Percentiles rank a stretch among this genome's conserved stretches.
These are phyloP conservation scores for Lycia hirtaria DNA, from an alignment of 2,888 invertebrate species.

Conservation along the genomic window DNA sequence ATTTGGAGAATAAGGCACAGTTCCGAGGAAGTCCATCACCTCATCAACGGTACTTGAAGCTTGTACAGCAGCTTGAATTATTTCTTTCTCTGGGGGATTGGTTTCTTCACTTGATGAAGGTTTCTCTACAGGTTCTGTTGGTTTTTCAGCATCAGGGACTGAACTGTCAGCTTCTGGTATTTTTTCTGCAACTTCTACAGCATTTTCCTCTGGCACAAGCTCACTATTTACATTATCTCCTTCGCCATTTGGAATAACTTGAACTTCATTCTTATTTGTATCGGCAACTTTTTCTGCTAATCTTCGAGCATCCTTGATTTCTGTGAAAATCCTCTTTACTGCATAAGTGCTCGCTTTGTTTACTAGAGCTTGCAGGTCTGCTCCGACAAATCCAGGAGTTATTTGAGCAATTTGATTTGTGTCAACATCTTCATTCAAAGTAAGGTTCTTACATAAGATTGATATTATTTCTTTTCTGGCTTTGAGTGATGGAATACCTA, in stretches of 20 bases:
- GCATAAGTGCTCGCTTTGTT: slow-evolving; percentile 96
- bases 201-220: slow-evolving; percentile 37
- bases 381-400: slow-evolving; percentile 98
- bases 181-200: slow-evolving; percentile 50
- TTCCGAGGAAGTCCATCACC: slow-evolving; percentile 88
- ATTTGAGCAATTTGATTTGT: slow-evolving; percentile 90
- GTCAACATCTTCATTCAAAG: slow-evolving; percentile 89
- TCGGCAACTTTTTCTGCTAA: slow-evolving; percentile 38
- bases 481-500: slow-evolving; percentile 96
- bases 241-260: slow-evolving; percentile 73
- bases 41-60: slow-evolving; percentile 72
- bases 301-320: slow-evolving; percentile 58
- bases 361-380: slow-evolving; percentile 94
- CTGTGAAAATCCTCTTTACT: slow-evolving; percentile 87
- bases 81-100: slow-evolving; percentile 42
- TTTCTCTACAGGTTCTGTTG: slow-evolving; percentile 44
- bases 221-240: slow-evolving; percentile 56
- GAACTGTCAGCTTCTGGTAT: slow-evolving; percentile 42
- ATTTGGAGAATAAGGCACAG: slow-evolving; percentile 86
- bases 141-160: slow-evolving; percentile 46
- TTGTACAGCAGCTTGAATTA: slow-evolving; percentile 40
- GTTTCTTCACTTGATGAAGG: slow-evolving; percentile 42
- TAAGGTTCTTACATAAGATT: slow-evolving; percentile 89
- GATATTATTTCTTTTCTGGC: slow-evolving; percentile 92
- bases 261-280: slow-evolving; percentile 48